Base-by-base conservation (phyloP, 2,888 invertebrate genomes). In the Thyatira batis region DNA sequence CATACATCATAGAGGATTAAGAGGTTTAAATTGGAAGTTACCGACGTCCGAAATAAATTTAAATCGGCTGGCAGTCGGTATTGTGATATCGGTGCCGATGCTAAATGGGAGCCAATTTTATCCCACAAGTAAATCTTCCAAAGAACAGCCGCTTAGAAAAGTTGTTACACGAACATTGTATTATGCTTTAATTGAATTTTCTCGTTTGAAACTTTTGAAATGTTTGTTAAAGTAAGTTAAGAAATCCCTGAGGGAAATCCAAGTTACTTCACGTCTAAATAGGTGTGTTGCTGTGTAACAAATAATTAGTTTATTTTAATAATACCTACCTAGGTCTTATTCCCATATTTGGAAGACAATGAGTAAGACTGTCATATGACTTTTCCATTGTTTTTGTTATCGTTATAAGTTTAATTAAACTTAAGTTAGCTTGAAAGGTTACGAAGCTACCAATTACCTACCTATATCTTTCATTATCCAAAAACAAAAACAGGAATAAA, bases 11-110 rank as follows among this genome's bases (percentile, higher is more conserved):
- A 90, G 87, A 85, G 92, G 92, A 92, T 92, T 92, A 92, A 92
- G 91, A 91, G 92, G 92, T 91, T 92, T 92, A 92, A 92, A 92
- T 92, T 92, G 92, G 92, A 92, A 92, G 92, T 92, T 91, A 92
- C 92, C 92, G 90, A 90, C 92, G 92, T 88, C 88, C 89, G 89
- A 90, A 90, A 92, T 92, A 92, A 92, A 92, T 92, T 92, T 90
- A 89, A 90, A 92, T 91, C 92, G 92, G 86, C 82, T 84, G 89
- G 90, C 89, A 89, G 81, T 82, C 84, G 85, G 89, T 90, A 91
- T 91, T 92, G 92, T 92, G 89, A 89, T 91, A 92, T 87, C 83
- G 89, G 82, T 76, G 74, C 81, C 80, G 86, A 87, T 87, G 89
- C 87, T 91, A 87, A 90, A 91, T 89, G 88, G 85, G 74, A 82